These are phyloP conservation scores for Sialia sialis DNA, from an alignment of 2,113 vertebrate species.

Conservation along the genomic window DNA sequence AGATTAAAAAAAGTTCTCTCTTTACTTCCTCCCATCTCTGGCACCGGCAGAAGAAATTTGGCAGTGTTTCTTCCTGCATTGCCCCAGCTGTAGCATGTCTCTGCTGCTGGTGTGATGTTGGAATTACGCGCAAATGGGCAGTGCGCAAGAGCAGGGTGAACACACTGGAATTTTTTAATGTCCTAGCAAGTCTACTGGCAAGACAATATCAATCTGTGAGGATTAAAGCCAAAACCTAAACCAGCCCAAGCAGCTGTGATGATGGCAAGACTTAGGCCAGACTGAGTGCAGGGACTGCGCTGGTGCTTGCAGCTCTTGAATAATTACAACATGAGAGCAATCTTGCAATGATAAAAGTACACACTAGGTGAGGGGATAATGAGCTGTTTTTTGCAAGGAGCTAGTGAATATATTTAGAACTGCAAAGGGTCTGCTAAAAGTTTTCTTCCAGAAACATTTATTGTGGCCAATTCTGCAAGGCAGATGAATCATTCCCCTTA, in stretches of 20 bases:
- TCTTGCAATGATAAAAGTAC: neutral
- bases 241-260: neutral
- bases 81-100: rapidly evolving
- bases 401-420: neutral
- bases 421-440: neutral
- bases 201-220: neutral
- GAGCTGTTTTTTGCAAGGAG: neutral
- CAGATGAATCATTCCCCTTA: neutral
- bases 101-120: neutral
- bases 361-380: neutral
- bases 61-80: neutral
- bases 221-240: neutral
- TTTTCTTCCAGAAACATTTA: neutral
- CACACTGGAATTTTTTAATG: neutral
- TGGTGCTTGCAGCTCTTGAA: neutral
- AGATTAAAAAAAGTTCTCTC: neutral
- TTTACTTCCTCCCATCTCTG: neutral
- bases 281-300: neutral
- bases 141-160: neutral
- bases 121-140: neutral
- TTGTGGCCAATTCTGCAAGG: neutral
- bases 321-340: neutral
- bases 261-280: neutral
- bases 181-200: neutral
- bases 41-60: neutral